These are phyloP conservation scores for Amphipyra berbera DNA, from an alignment of 2,888 invertebrate species.

Conservation along the genomic window DNA sequence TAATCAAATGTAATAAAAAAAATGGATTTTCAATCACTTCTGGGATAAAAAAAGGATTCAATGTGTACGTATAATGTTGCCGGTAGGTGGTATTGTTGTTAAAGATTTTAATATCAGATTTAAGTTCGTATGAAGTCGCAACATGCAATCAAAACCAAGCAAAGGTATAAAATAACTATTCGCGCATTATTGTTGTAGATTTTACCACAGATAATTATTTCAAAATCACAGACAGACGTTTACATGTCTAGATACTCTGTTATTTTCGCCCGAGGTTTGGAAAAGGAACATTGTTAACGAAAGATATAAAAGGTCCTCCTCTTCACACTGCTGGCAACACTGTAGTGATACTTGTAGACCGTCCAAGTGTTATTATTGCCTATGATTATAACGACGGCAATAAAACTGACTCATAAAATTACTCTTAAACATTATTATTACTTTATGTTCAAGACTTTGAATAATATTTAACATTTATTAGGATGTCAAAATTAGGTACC, in stretches of 20 bases:
- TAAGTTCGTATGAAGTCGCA: not conserved
- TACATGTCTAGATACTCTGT: conserved; percentile 12
- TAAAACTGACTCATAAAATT: conserved; percentile 60
- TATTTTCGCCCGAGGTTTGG: conserved; percentile 27
- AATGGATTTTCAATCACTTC: too few relatives aligned
- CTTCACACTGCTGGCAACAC: conserved; percentile 51
- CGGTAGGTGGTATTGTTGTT: too few relatives aligned
- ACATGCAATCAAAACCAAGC: conserved; percentile 17
- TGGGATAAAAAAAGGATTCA: too few relatives aligned
- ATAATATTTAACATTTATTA: conserved; percentile 36
- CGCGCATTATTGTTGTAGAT: conserved; percentile 28
- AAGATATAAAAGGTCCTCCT: conserved; percentile 36
- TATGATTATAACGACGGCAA: conserved; percentile 59
- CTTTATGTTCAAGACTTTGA: conserved; percentile 30
- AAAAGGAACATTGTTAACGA: conserved; percentile 36
- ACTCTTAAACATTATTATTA: conserved; percentile 50
- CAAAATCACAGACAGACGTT: conserved; percentile 36
- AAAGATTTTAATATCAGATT: not conserved
- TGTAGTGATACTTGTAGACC: conserved; percentile 35
- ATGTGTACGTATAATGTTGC: too few relatives aligned
- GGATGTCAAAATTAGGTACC: conserved; percentile 33
- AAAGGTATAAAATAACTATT: conserved; percentile 18
- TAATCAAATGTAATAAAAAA: too few relatives aligned
- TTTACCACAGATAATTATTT: conserved; percentile 51
- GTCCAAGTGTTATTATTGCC: conserved; percentile 51